Evolutionary conservation across 2,113 vertebrate genomes (phyloP), one percentile per base, ranked within the genome.

Genomic region (Stercorarius parasiticus): DNA sequence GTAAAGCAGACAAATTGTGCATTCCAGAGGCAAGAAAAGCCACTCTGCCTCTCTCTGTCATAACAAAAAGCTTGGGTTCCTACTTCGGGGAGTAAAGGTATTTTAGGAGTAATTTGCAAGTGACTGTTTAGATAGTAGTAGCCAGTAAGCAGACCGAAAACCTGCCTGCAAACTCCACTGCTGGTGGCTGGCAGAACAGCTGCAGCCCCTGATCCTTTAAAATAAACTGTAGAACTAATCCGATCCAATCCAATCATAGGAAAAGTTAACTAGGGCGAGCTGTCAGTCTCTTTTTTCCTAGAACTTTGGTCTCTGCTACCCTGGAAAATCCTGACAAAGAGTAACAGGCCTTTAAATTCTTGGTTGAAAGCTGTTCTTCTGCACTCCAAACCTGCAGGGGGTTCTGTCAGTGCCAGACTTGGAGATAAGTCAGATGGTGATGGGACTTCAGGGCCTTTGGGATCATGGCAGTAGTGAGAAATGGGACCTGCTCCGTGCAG

Each of bases 1-100:
- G 90, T 86, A 89, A 95, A 82, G 25, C 40, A 78, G 92, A 64
- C 56, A 78, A 76, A 67, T 8, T 6, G 53, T 13, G 69, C 93
- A 85, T 97, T 96, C 95, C 96, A 93, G 86, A 79, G 88, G 93
- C 65, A 29, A 38, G 72, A 26, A 90, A 91, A 79, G 71, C 47
- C 55, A 0, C 55, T 8, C 32, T 43, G 79, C 72, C 74, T 21
- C 38, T 58, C 84, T 72, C 84, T 89, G 86, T 70, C 49, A 17
- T 70, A 61, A 74, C 71, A 86, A 13, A 64, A 62, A 45, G 27
- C 8, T 6, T 71, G 29, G 45, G n/a, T 55, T 91, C 77, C 70
- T 65, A 3, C 82, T 86, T 61, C 3, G 1, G 70, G 65, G 84
- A 86, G 81, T 6, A 10, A 71, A 53, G 85, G 30, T 19, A 6